Conservation (phyloP, 2,797 vertebrate species). For the Bradypodion ventrale region DNA sequence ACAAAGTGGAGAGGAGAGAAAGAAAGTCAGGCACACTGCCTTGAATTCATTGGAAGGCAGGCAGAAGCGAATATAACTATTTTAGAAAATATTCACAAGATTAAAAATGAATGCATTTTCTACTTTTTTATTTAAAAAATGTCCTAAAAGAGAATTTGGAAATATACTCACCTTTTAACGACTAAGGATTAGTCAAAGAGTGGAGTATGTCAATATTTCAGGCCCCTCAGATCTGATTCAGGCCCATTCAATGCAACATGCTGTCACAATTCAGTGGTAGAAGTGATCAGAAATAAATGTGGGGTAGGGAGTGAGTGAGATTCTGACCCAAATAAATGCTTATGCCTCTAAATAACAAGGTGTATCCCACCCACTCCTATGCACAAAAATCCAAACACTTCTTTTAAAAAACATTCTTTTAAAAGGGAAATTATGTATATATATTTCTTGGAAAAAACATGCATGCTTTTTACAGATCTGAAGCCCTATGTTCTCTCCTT, state of each 20-base stretch:
- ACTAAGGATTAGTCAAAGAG: no score
- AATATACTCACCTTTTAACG: neutral
- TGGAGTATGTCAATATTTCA: no score
- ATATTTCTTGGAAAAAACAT: neutral
- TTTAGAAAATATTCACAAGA: neutral
- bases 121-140: neutral
- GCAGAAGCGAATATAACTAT: neutral
- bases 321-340: no score
- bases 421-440: neutral
- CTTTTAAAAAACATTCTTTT: neutral
- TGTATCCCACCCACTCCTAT: neutral
- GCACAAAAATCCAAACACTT: neutral
- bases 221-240: neutral
- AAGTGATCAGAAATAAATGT: neutral
- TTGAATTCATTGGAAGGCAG: no score
- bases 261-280: neutral
- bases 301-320: no score
- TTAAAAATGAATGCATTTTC: neutral
- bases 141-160: neutral
- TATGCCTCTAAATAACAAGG: no score
- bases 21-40: no score
- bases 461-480: neutral
- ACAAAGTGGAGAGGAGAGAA: no score
- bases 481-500: neutral
- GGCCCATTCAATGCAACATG: neutral